phyloP scores from a whole-genome alignment of 2,888 invertebrate species.

The Cerastis rubricosa region DNA sequence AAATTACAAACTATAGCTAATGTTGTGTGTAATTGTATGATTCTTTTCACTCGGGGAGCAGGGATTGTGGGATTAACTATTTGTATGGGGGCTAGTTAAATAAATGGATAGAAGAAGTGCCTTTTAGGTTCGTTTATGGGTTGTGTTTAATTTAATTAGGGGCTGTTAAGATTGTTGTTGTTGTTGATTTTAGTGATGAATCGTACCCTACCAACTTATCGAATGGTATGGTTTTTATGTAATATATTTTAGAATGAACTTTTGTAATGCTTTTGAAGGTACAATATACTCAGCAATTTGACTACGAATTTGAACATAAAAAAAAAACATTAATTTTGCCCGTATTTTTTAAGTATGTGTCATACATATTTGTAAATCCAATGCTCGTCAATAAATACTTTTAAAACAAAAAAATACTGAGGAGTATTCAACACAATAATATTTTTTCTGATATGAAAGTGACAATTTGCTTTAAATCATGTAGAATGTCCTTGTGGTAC shows the following conservation, averaged over 20 bases:
- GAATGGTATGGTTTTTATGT: neutral
- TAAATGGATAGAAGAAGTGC: constrained; percentile 45
- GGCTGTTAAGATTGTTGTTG: constrained; percentile 6
- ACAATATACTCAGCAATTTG: neutral
- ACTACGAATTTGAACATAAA: neutral
- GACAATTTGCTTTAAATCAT: no score
- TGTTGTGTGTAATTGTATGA: constrained; percentile 73
- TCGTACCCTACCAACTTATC: neutral
- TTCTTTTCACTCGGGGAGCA: constrained; percentile 58
- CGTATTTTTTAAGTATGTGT: neutral
- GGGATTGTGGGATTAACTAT: constrained; percentile 59
- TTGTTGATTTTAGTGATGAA: constrained; percentile 1
- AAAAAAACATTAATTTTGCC: neutral
- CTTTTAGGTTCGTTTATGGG: constrained; percentile 31
- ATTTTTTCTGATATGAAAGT: no score
- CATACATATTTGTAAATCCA: no score
- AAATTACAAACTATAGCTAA: constrained; percentile 72
- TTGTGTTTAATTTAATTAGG: constrained; percentile 54
- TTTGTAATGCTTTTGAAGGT: neutral
- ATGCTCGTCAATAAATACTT: no score
- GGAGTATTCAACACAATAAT: no score
- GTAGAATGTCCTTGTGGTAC: no score
- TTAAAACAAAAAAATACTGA: no score
- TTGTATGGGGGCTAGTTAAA: constrained; percentile 47
- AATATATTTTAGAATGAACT: neutral